phyloP scores from a whole-genome alignment of 2,797 vertebrate genomes.

The Arctocebus calabarensis region DNA sequence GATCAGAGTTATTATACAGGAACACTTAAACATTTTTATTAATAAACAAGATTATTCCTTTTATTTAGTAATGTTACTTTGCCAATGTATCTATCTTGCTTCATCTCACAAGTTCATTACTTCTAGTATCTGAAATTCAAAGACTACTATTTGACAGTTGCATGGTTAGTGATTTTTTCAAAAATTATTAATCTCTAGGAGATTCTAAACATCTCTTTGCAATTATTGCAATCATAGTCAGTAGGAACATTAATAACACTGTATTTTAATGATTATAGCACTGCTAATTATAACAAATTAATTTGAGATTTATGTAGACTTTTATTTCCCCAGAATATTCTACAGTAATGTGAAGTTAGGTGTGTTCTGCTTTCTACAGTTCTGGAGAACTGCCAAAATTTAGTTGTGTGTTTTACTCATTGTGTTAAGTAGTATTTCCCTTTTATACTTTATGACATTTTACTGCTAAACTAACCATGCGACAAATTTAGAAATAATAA shows the following conservation, averaged over 20 bases:
- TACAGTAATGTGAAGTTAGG: not conserved
- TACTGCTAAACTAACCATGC: not conserved
- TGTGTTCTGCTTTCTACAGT: not conserved
- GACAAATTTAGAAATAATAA: not conserved
- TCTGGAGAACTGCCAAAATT: not conserved
- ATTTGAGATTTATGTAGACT: not conserved
- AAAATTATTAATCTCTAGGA: not conserved
- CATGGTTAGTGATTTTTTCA: not conserved
- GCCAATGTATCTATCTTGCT: not conserved
- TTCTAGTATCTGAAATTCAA: not conserved
- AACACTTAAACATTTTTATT: not conserved
- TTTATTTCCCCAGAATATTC: not conserved
- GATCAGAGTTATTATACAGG: not conserved
- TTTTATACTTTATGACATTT: slow-evolving; percentile 8
- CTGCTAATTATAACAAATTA: not conserved
- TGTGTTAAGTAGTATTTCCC: slow-evolving; percentile 14
- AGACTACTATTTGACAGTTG: not conserved
- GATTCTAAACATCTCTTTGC: not conserved
- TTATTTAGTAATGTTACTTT: not conserved
- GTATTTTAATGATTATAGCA: not conserved
- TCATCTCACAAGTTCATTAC: not conserved
- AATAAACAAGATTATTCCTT: not conserved
- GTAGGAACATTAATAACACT: not conserved
- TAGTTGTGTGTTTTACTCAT: not conserved
- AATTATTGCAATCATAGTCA: not conserved